These are phyloP conservation scores for Scomberomorus guttatus DNA, from an alignment of 2,797 vertebrate genomes.

Conservation along the genomic window DNA sequence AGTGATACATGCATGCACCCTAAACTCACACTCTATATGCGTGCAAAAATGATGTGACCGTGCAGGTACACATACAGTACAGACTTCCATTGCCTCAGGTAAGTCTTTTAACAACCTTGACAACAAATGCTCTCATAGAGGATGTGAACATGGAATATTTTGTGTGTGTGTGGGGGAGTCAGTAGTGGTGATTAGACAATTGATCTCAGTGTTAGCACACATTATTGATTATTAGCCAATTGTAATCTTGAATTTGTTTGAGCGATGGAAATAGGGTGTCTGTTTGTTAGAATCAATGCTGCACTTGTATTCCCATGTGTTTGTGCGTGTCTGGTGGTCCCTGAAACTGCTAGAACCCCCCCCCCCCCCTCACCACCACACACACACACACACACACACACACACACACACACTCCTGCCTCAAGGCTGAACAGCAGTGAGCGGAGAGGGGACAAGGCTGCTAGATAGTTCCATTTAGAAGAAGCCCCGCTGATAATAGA, in stretches of 20 bases:
- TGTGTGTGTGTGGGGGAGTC: neutral
- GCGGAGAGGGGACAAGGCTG: conserved; percentile 64
- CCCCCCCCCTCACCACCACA: neutral
- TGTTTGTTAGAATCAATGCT: conserved; percentile 1
- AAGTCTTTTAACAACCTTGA: conserved; percentile 2
- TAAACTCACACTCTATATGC: neutral
- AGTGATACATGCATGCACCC: conserved; percentile 12
- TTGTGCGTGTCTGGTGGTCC: conserved; percentile 38
- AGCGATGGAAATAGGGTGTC: neutral
- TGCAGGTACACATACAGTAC: neutral
- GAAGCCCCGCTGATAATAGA: conserved; percentile 81
- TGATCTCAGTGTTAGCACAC: neutral
- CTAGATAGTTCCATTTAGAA: conserved; percentile 77
- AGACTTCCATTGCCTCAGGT: conserved; percentile 14
- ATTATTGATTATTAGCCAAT: conserved; percentile 5
- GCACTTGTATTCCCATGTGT: conserved; percentile 14
- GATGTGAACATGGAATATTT: neutral
- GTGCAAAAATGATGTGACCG: neutral
- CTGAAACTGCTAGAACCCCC: conserved; percentile 4
- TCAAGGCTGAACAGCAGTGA: conserved; percentile 69
- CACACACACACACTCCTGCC: conserved; percentile 24
- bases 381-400: no score
- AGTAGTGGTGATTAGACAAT: neutral
- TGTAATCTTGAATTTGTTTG: conserved; percentile 6
- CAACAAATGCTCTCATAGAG: conserved; percentile 6